Conservation (phyloP, 1,140 invertebrate genomes). For the Bactericera cockerelli region DNA sequence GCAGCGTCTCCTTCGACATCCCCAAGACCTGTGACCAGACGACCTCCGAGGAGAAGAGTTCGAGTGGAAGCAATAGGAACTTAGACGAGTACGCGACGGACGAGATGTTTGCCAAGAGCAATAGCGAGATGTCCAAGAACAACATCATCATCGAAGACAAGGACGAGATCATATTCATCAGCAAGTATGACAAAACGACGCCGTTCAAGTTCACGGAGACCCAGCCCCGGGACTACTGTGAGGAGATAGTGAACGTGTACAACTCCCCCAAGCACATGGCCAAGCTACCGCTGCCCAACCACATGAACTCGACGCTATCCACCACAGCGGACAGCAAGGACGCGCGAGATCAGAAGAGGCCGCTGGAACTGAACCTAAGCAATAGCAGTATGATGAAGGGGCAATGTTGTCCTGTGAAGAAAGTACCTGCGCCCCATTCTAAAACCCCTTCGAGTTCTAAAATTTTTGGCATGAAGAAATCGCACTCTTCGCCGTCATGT, state of each 20-base stretch:
- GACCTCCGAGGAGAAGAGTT: neutral
- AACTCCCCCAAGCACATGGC: neutral
- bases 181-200: neutral
- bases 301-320: neutral
- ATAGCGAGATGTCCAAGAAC: neutral
- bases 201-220: neutral
- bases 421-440: neutral
- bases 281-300: too few relatives aligned
- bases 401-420: neutral
- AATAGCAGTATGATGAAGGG: neutral
- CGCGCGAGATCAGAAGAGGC: neutral
- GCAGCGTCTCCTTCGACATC: neutral
- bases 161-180: neutral
- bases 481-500: too few relatives aligned
- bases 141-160: neutral
- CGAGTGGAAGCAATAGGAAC: neutral
- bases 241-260: neutral
- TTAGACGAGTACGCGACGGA: neutral
- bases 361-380: neutral
- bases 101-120: neutral
- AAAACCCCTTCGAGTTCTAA: neutral
- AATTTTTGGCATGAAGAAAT: too few relatives aligned
- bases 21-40: neutral
- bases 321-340: neutral
- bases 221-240: neutral